These are phyloP conservation scores for Sebastes melanostomus DNA, from an alignment of 2,797 vertebrate species.

Conservation along the genomic window DNA sequence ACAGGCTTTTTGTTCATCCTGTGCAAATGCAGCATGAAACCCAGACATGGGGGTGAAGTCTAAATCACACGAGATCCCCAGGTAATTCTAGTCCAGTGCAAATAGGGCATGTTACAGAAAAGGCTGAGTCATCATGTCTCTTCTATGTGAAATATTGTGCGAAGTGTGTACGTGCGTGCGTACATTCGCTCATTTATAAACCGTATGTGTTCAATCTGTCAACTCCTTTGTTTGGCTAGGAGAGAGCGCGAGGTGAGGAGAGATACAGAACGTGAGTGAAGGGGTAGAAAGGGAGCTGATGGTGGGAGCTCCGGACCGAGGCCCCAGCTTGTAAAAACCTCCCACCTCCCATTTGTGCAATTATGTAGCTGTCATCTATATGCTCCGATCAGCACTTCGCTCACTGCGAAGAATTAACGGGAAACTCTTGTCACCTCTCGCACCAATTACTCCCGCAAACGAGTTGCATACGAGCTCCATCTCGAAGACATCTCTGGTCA, in stretches of 20 bases:
- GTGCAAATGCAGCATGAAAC: constrained; percentile 22
- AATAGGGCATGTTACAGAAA: constrained; percentile 53
- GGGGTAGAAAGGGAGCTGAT: constrained; percentile 29
- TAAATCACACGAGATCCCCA: constrained; percentile 38
- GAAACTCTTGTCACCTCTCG: constrained; percentile 49
- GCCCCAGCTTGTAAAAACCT: constrained; percentile 47
- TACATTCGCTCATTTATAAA: constrained; percentile 46
- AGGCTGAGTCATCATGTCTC: constrained; percentile 62
- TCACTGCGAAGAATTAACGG: constrained; percentile 46
- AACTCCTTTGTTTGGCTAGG: constrained; percentile 44
- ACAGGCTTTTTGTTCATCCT: constrained; percentile 13
- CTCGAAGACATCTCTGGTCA: constrained; percentile 13
- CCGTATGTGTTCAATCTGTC: constrained; percentile 58
- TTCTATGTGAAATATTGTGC: constrained; percentile 43
- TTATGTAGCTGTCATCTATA: constrained; percentile 62
- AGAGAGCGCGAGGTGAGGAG: constrained; percentile 31
- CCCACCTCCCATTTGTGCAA: constrained; percentile 47
- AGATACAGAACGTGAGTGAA: constrained; percentile 33
- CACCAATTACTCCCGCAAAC: constrained; percentile 36
- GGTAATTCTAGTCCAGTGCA: constrained; percentile 47
- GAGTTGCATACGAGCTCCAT: not conserved
- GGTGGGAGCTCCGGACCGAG: constrained; percentile 41
- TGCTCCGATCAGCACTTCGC: constrained; percentile 35
- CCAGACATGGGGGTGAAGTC: constrained; percentile 31
- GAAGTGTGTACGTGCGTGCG: constrained; percentile 24